phyloP scores from a whole-genome alignment of 2,888 invertebrate species.

The Spicauda simplicius region DNA sequence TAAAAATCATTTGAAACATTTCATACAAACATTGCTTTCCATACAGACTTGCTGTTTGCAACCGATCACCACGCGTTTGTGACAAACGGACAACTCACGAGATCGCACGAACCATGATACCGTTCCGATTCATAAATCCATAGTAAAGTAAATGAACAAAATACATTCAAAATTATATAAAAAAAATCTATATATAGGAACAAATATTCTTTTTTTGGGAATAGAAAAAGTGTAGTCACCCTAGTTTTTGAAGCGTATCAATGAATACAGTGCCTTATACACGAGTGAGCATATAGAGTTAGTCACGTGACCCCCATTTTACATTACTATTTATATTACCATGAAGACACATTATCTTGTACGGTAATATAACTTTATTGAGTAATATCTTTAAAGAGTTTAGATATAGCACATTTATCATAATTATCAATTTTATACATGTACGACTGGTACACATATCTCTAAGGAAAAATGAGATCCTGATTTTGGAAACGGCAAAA shows the following conservation, averaged over 20 bases:
- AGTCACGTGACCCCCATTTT: neutral
- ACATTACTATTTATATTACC: conserved; percentile 12
- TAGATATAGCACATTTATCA: too few relatives aligned
- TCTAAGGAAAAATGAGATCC: neutral
- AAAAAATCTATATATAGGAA: conserved; percentile 47
- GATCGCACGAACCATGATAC: conserved; percentile 41
- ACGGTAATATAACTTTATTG: neutral
- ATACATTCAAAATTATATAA: conserved; percentile 31
- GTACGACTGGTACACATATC: neutral
- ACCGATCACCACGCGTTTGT: conserved; percentile 40
- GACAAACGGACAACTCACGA: conserved; percentile 44
- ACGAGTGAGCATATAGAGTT: conserved; percentile 3
- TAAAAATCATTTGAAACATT: conserved; percentile 53
- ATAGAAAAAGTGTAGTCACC: conserved; percentile 34
- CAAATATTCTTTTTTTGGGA: conserved; percentile 39
- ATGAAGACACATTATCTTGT: conserved; percentile 14
- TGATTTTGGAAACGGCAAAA: neutral
- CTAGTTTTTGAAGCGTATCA: conserved; percentile 25
- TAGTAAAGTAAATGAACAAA: conserved; percentile 40
- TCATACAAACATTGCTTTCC: conserved; percentile 43
- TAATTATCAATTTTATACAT: neutral
- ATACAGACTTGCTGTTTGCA: conserved; percentile 34
- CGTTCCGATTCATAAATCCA: conserved; percentile 36
- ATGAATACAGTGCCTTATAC: conserved; percentile 8
- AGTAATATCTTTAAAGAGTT: too few relatives aligned